These are phyloP conservation scores for Drosophila testacea DNA, from an alignment of 2,888 invertebrate species.

Conservation along the genomic window DNA sequence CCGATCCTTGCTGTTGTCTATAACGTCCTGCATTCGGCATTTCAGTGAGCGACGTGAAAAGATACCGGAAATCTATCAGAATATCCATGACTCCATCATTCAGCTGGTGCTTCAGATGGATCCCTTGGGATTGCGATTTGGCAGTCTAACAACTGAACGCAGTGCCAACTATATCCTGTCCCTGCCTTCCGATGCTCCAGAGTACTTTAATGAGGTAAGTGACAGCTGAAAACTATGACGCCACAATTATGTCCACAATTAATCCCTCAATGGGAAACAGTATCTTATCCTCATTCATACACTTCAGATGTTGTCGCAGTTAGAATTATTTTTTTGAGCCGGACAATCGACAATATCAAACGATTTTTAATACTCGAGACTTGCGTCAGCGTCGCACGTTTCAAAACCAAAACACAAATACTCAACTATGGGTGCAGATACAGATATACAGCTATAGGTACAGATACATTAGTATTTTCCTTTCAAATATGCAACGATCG, in stretches of 20 bases:
- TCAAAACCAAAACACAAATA: constrained; percentile 26
- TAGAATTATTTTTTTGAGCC: constrained; percentile 22
- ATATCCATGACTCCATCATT: constrained; percentile 91
- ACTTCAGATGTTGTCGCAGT: constrained; percentile 60
- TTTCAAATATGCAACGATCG: constrained; percentile 7
- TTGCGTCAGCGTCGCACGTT: constrained; percentile 65
- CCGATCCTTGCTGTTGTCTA: background rate
- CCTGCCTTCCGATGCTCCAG: constrained; percentile 86
- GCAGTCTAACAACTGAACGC: constrained; percentile 83
- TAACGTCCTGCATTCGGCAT: background rate
- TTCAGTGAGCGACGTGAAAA: constrained; percentile 89
- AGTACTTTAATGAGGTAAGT: constrained; percentile 87
- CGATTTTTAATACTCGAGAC: constrained; percentile 50
- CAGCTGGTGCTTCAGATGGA: constrained; percentile 88
- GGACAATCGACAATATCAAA: constrained; percentile 33
- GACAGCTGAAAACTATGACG: constrained; percentile 11
- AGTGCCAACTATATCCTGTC: constrained; percentile 86
- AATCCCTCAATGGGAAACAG: constrained; percentile 27
- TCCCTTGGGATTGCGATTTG: constrained; percentile 86
- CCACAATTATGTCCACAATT: constrained; percentile 19
- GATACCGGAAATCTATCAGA: constrained; percentile 89
- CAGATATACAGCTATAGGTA: constrained; percentile 8
- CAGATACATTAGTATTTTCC: constrained; percentile 10
- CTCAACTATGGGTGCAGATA: constrained; percentile 6
- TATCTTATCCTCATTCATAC: constrained; percentile 68